These are phyloP conservation scores for Dioctria linearis DNA, from an alignment of 2,888 invertebrate genomes.

Conservation along the genomic window DNA sequence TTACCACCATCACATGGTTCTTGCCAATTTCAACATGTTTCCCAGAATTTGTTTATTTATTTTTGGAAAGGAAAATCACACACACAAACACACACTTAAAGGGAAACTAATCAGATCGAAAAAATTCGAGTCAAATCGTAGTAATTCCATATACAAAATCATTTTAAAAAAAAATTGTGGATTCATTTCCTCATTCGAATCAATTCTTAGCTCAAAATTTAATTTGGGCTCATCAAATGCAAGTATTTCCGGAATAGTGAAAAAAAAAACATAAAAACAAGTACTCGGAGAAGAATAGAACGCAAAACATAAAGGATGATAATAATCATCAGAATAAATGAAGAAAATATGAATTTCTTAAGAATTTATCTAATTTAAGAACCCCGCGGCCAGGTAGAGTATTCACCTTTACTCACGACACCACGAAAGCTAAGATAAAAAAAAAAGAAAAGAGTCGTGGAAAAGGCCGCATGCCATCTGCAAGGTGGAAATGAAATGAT, in stretches of 20 bases:
- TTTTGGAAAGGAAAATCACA: neutral
- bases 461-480: neutral
- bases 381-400: too few relatives aligned
- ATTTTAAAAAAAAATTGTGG: neutral
- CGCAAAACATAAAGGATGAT: too few relatives aligned
- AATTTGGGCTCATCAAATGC: too few relatives aligned
- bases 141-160: neutral
- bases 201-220: too few relatives aligned
- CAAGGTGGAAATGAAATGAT: neutral
- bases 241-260: too few relatives aligned
- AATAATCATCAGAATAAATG: too few relatives aligned
- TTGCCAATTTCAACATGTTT: neutral
- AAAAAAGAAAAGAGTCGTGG: conserved; percentile 2
- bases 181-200: too few relatives aligned
- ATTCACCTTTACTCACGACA: too few relatives aligned
- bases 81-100: neutral
- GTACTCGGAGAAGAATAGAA: too few relatives aligned
- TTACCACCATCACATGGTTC: conserved; percentile 9
- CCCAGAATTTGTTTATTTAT: conserved; percentile 15
- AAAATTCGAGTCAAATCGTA: neutral
- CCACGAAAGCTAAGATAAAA: neutral
- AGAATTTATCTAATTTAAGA: too few relatives aligned
- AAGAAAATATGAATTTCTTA: too few relatives aligned
- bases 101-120: neutral
- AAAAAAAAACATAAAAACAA: too few relatives aligned